Conservation (phyloP, 2,797 vertebrate genomes). For the Crenuchus spilurus region DNA sequence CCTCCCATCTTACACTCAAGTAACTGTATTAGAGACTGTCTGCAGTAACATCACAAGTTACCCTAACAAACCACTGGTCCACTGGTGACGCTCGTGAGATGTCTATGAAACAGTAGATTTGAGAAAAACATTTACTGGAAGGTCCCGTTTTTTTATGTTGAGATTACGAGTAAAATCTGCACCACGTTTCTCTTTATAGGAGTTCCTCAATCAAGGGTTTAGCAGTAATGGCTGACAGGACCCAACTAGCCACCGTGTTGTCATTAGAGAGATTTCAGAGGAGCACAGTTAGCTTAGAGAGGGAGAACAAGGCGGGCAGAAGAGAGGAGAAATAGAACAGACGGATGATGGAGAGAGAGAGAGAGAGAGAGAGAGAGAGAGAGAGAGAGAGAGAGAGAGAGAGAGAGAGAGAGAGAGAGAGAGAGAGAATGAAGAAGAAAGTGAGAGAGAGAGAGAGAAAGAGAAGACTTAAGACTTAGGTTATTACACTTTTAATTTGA, state of each 20-base stretch:
- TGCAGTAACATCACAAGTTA: background rate
- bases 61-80: too few species aligned
- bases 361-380: background rate
- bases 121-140: too few species aligned
- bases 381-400: background rate
- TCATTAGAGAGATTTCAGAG: conserved; percentile 18
- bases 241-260: background rate
- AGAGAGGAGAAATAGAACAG: too few species aligned
- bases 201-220: conserved; percentile 16
- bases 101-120: too few species aligned
- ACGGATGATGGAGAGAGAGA: background rate
- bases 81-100: too few species aligned
- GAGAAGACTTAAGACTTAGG: background rate
- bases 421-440: background rate
- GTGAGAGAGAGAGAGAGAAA: background rate
- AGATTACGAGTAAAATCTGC: too few species aligned
- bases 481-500: too few species aligned
- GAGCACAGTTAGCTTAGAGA: background rate
- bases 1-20: background rate
- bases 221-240: background rate
- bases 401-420: background rate
- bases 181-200: background rate
- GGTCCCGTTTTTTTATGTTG: too few species aligned
- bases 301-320: background rate
- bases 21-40: background rate